Base-by-base conservation (phyloP, 2,888 invertebrate genomes). In the Leptopilina drosophilae region DNA sequence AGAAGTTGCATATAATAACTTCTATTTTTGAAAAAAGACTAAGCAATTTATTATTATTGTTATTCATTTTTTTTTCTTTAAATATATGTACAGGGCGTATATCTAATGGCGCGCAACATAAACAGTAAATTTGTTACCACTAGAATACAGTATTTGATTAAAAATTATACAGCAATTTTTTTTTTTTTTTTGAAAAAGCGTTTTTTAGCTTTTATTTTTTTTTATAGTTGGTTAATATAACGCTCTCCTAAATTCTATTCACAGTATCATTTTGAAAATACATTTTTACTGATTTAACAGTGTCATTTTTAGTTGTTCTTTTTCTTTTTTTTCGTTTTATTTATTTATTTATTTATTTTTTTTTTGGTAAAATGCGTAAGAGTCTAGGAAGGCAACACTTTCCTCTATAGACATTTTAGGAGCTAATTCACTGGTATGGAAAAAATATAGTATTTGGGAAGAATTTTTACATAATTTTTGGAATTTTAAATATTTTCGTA, bases 21-120 rank as follows among this genome's bases (percentile, higher is more conserved):
- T 56, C 56, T n/a, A 5, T 56, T 56, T 33, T 73, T 53, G 56
- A 40, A 73, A 73, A 56, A 73, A 73, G 56, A 56, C 26, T 56
- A 56, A 53, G 56, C 56, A 73, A 73, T 73, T 73, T 56, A 73
- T 73, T 49, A 49, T 49, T 49, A 49, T 49, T 49, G 11, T 49
- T 49, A 49, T 49, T 49, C 0, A 56, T 53, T 33, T 69, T 73
- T 53, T 49, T 56, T n/a, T 53, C 33, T 33, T 33, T 33, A 33
- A 73, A 73, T 73, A 73, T 73, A 73, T 59, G 73, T 73, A 73
- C 73, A 73, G 73, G 56, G 73, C 53, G 56, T 56, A 73, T 14
- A 73, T 14, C 56, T 73, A 73, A 73, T 73, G 73, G 73, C 73
- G 73, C 40, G 73, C 56, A 73, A 73, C n/a, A 26, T n/a, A 73